phyloP scores from a whole-genome alignment of 35 echinoderm and acorn worm genomes.

The Ophiothrix spiculata region DNA sequence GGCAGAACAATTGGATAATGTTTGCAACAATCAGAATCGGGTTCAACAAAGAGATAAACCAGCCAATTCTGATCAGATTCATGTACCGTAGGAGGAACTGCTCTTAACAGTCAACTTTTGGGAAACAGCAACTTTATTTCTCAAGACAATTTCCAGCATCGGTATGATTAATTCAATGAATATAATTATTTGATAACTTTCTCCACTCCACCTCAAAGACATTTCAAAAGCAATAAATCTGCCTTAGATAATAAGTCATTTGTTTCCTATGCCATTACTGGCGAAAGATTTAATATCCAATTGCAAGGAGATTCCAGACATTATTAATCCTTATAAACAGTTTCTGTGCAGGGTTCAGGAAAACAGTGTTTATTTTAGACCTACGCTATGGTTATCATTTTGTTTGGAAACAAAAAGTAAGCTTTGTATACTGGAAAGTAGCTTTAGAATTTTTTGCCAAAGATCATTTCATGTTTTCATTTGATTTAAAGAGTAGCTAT shows the following conservation, averaged over 20 bases:
- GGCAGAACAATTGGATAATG: too few species aligned
- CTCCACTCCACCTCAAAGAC: neutral
- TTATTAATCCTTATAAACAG: slow-evolving; percentile 30
- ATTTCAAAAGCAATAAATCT: too few species aligned
- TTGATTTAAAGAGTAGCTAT: too few species aligned
- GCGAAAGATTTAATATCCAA: neutral
- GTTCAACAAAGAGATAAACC: neutral
- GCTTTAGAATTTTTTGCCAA: too few species aligned
- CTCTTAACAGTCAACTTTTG: neutral
- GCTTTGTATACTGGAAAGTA: slow-evolving; percentile 25
- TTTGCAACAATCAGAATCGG: too few species aligned
- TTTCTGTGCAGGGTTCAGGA: slow-evolving; percentile 16
- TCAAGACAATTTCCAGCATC: neutral
- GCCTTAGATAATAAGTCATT: slow-evolving; percentile 11
- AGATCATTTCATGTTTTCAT: too few species aligned
- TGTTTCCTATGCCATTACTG: neutral
- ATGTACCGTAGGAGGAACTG: neutral
- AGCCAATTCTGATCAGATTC: neutral
- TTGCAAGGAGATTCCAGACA: neutral
- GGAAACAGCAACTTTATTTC: neutral
- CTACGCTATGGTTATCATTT: slow-evolving; percentile 39
- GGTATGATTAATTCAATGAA: neutral
- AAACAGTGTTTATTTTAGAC: slow-evolving; percentile 41
- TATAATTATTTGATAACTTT: neutral
- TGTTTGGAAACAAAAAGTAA: slow-evolving; percentile 29